Percentiles rank a stretch among this genome's conserved stretches.
Conservation (phyloP, 1,140 invertebrate species). For the Eurytemora carolleeae region DNA sequence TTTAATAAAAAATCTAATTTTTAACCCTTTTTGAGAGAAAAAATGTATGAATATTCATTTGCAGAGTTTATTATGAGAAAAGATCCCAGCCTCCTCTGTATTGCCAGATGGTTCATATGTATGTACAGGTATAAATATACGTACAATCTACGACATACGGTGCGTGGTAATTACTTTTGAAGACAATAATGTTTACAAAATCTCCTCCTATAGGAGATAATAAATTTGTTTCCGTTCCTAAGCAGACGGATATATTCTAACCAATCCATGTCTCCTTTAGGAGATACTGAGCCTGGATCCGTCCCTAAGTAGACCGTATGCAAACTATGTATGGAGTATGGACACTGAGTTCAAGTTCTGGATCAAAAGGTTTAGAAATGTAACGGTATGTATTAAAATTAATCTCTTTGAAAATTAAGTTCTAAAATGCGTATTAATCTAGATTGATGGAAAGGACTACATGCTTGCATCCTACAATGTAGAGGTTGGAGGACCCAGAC, state of each 20-base stretch:
- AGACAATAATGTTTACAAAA: too few species aligned
- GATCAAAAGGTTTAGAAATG: slow-evolving; percentile 18
- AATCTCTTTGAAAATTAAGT: not conserved
- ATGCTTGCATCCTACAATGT: not conserved
- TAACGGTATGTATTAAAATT: not conserved
- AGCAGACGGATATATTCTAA: not conserved
- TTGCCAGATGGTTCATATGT: slow-evolving; percentile 2
- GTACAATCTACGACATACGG: not conserved
- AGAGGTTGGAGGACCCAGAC: slow-evolving; percentile 43
- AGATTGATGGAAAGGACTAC: slow-evolving; percentile 30
- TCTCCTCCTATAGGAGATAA: not conserved
- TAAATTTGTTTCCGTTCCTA: not conserved
- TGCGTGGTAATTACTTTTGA: too few species aligned
- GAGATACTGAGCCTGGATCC: not conserved
- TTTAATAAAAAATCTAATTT: not conserved
- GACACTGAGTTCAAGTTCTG: slow-evolving; percentile 48
- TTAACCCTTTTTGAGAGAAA: not conserved
- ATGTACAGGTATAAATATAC: not conserved
- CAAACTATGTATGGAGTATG: slow-evolving; percentile 40
- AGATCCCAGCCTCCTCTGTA: slow-evolving; percentile 12
- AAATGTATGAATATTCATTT: not conserved
- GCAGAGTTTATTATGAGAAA: slow-evolving; percentile 10
- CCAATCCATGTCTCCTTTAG: not conserved
- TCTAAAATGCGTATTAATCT: not conserved
- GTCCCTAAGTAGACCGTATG: not conserved